Evolutionary conservation across 2,888 invertebrate species (phyloP).

Genomic region (Monochamus alternatus): DNA sequence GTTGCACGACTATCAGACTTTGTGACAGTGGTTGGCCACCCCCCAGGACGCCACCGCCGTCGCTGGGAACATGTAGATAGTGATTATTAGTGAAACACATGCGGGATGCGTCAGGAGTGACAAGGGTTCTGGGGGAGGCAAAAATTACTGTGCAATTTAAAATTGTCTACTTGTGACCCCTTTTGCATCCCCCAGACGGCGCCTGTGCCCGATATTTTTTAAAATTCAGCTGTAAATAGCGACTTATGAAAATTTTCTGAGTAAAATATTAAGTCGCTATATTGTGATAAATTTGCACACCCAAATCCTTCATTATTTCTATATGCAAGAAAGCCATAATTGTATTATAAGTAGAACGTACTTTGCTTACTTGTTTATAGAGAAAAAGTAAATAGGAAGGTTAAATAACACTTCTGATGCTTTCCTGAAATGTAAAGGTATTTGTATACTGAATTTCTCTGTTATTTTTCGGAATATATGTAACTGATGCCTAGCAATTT

Average conservation of each 20-base stretch:
- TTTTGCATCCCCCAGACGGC: no score
- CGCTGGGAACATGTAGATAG: conserved; percentile 45
- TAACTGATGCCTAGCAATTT: not conserved
- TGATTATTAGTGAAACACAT: conserved; percentile 15
- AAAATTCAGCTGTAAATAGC: no score
- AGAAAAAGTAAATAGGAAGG: not conserved
- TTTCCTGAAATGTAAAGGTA: not conserved
- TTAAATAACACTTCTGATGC: not conserved
- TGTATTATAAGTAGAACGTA: not conserved
- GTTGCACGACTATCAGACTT: conserved; percentile 70
- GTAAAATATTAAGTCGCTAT: no score
- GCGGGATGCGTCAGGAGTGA: conserved; percentile 12
- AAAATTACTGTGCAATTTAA: no score
- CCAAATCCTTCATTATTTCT: no score
- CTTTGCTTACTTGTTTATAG: not conserved
- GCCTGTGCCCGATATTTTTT: no score
- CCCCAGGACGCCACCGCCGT: conserved; percentile 51
- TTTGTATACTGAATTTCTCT: not conserved
- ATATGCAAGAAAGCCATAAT: no score
- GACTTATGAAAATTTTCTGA: no score
- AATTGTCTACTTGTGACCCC: no score
- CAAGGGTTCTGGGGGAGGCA: not conserved
- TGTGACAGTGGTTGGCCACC: conserved; percentile 70
- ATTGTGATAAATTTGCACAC: no score
- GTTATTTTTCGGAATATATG: not conserved